phyloP scores from a whole-genome alignment of 2,888 invertebrate genomes.

The Diachrysia chrysitis region DNA sequence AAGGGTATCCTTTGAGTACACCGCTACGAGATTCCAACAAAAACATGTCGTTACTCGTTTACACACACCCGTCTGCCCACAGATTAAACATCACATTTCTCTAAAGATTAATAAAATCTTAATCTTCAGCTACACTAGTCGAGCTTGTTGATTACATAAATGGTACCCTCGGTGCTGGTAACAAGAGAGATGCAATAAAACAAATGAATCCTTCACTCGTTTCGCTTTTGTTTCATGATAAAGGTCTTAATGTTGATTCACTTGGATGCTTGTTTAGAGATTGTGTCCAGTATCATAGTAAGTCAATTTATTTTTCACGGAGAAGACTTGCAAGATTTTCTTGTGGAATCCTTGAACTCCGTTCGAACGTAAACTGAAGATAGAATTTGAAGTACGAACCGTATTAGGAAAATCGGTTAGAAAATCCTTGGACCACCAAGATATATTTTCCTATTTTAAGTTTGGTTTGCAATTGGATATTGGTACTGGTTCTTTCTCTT shows the following conservation, averaged over 20 bases:
- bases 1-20: constrained; percentile 37
- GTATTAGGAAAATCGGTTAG: constrained; percentile 4
- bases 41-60: constrained; percentile 28
- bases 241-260: constrained; percentile 49
- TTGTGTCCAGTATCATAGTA: constrained; percentile 41
- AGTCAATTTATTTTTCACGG: constrained; percentile 49
- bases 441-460: neutral
- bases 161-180: constrained; percentile 65
- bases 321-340: constrained; percentile 22
- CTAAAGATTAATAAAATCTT: constrained; percentile 59
- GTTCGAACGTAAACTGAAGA: constrained; percentile 19
- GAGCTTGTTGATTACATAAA: constrained; percentile 65
- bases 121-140: constrained; percentile 53
- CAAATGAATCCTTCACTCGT: constrained; percentile 58
- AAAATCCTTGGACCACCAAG: neutral
- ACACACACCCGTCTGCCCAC: constrained; percentile 16
- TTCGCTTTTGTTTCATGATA: constrained; percentile 54
- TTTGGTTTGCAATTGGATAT: too few species aligned
- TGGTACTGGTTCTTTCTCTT: too few species aligned
- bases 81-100: constrained; percentile 46
- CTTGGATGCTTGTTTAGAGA: constrained; percentile 42
- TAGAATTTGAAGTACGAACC: constrained; percentile 7
- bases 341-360: constrained; percentile 30
- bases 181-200: constrained; percentile 63
- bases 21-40: constrained; percentile 38